Base-by-base conservation (phyloP, 2,888 invertebrate genomes). In the Acronicta alni region DNA sequence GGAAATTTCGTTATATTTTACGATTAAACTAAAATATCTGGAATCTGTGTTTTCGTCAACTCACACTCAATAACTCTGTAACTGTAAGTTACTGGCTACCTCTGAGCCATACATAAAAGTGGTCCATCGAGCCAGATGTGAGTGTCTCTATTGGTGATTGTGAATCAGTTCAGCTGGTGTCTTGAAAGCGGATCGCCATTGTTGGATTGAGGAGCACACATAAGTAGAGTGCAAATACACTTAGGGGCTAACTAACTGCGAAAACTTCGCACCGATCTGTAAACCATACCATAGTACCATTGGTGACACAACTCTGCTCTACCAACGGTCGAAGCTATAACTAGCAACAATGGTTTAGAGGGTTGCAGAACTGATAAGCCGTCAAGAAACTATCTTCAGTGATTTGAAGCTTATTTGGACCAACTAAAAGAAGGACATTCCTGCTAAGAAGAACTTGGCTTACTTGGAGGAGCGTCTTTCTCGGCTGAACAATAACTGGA, bases 381-480 rank as follows among this genome's bases (percentile, higher is more conserved):
- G 14, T 23, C 48, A 48, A 39, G 48, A 39, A 39, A 15, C 48
- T 26, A 48, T 17, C 9, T 48, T 48, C 26, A 48, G 15, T 0
- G 15, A 43, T 35, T 51, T 51, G 18, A 51, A 51, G 20, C 51
- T n/a, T 12, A 41, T 51, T 26, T 51, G 51, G 35, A 51, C 5
- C 2, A 51, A 51, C 20, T 51, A 35, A 10, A 41, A 32, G 15
- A 51, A 51, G 18, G 42, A 51, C 51, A 51, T 42, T 17, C 15
- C 51, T 2, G 35, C 41, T 32, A 51, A 42, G n/a, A 51, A 51
- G 35, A 51, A 41, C 20, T 32, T 32, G 32, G 18, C n/a, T 5
- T 51, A 51, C 20, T 35, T 51, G n/a, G 51, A 51, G 35, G 42
- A 51, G 35, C 51, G 42, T 52, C 42, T 51, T 35, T 42, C 51